phyloP scores from a whole-genome alignment of 2,888 invertebrate species.

The Agrilus biguttatus region DNA sequence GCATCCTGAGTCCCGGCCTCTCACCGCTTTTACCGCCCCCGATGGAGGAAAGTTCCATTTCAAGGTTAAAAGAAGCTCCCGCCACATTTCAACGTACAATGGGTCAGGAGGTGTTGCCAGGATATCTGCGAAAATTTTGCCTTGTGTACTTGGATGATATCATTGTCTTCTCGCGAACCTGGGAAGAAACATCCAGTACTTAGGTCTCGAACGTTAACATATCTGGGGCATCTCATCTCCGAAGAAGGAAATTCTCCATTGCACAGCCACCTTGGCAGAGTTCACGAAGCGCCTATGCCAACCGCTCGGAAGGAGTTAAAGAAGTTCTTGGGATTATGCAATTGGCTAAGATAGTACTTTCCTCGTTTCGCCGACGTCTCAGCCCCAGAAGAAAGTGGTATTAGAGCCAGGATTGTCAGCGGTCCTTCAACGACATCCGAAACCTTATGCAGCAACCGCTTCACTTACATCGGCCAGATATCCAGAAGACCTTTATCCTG shows the following conservation, averaged over 20 bases:
- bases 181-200: neutral
- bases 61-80: too few relatives aligned
- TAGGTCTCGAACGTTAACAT: neutral
- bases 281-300: neutral
- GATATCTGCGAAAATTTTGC: too few relatives aligned
- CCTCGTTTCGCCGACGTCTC: constrained; percentile 9
- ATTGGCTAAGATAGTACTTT: constrained; percentile 14
- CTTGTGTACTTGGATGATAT: too few relatives aligned
- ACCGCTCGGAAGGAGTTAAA: constrained; percentile 1
- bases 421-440: constrained; percentile 7
- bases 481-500: constrained; percentile 6
- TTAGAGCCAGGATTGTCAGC: constrained; percentile 6
- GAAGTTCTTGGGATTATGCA: constrained; percentile 9
- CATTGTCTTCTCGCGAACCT: too few relatives aligned
- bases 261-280: constrained; percentile 1
- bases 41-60: too few relatives aligned
- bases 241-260: constrained; percentile 1
- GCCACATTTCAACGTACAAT: too few relatives aligned
- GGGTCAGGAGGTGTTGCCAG: too few relatives aligned
- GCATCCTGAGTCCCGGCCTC: too few relatives aligned
- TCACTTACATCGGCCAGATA: constrained; percentile 8
- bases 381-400: constrained; percentile 1
- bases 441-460: constrained; percentile 3
- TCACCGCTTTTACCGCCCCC: too few relatives aligned
- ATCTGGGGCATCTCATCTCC: constrained; percentile 4